A percentile compares a stretch with the other conserved stretches of the same genome.
These are phyloP conservation scores for Thymelicus lineola DNA, from an alignment of 2,888 invertebrate species.

Conservation along the genomic window DNA sequence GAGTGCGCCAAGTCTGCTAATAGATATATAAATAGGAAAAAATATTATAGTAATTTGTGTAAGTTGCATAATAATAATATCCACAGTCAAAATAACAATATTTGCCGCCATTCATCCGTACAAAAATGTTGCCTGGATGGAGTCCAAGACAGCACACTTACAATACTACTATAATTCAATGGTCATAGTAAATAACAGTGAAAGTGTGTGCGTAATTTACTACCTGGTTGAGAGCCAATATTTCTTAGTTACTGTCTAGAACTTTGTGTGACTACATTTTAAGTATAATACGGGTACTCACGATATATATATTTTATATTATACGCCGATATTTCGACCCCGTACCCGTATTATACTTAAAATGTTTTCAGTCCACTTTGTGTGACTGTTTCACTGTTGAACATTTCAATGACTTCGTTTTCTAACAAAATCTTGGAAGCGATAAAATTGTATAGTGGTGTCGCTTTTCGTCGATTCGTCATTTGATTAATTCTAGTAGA, in stretches of 20 bases:
- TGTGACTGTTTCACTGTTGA: not conserved
- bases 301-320: too few species aligned
- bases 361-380: not conserved
- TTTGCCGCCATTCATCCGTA: constrained; percentile 29
- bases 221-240: constrained; percentile 15
- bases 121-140: constrained; percentile 13
- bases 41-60: too few species aligned
- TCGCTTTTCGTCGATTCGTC: too few species aligned
- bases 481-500: too few species aligned
- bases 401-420: not conserved
- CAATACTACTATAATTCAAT: constrained; percentile 29
- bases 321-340: too few species aligned
- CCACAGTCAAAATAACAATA: constrained; percentile 21
- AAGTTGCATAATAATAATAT: not conserved
- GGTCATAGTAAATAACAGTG: constrained; percentile 19
- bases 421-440: not conserved
- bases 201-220: constrained; percentile 23
- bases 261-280: too few species aligned
- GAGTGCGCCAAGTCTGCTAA: too few species aligned
- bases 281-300: too few species aligned
- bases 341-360: too few species aligned
- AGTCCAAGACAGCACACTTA: constrained; percentile 13
- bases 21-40: too few species aligned
- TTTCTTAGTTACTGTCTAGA: not conserved
- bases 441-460: too few species aligned